Conservation (phyloP, 2,797 vertebrate genomes). For the Lagodon rhomboides region DNA sequence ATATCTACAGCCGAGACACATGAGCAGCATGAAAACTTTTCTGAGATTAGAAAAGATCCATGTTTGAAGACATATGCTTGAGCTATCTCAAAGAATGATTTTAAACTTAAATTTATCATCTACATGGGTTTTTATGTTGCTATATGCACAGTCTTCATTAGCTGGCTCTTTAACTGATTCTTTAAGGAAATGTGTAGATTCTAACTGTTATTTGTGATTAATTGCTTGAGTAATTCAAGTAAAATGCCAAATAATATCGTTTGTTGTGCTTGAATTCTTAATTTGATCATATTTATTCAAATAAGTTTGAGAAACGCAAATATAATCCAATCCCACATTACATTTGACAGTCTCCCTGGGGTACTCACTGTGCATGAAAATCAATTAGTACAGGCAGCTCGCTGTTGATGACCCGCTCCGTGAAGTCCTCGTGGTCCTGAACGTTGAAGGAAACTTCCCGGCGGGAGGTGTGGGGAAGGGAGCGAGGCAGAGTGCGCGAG, state of each 20-base stretch:
- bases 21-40: too few relatives aligned
- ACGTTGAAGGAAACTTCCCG: slow-evolving; percentile 90
- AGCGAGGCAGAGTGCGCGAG: slow-evolving; percentile 47
- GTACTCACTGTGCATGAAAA: slow-evolving; percentile 96
- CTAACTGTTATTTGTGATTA: background rate
- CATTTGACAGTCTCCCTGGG: background rate
- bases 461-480: slow-evolving; percentile 71
- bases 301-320: background rate
- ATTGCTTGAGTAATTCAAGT: background rate
- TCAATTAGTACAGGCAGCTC: slow-evolving; percentile 93
- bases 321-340: background rate
- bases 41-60: too few relatives aligned
- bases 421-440: slow-evolving; percentile 95
- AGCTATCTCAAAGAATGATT: background rate
- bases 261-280: background rate
- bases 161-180: background rate
- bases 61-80: too few relatives aligned
- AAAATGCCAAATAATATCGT: background rate
- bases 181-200: background rate
- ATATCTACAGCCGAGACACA: background rate
- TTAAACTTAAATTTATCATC: background rate
- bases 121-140: background rate
- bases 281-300: background rate
- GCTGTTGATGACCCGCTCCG: slow-evolving; percentile 93
- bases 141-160: background rate